A percentile compares a stretch with the other conserved stretches of the same genome.
Conservation (phyloP, 1,140 invertebrate genomes). For the Olivierus martensii region DNA sequence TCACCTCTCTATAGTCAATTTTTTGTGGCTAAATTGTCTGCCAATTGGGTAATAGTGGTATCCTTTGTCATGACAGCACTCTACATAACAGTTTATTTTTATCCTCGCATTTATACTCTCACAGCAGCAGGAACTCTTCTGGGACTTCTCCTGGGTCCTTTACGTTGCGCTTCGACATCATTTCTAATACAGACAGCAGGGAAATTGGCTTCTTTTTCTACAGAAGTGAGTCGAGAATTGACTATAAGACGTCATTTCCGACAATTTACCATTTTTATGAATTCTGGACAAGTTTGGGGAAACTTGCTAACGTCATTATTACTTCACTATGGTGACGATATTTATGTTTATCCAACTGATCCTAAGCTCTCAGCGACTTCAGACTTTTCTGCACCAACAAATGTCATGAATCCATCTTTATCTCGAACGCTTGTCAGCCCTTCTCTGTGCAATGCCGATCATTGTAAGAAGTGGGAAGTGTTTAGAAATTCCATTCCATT, state of each 20-base stretch:
- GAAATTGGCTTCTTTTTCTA: slow-evolving; percentile 9
- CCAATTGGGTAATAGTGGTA: slow-evolving; percentile 17
- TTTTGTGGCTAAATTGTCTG: slow-evolving; percentile 18
- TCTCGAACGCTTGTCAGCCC: slow-evolving; percentile 8
- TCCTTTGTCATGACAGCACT: slow-evolving; percentile 18
- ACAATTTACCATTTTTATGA: slow-evolving; percentile 18
- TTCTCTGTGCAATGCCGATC: slow-evolving; percentile 9
- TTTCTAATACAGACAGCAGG: slow-evolving; percentile 19
- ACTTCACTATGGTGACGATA: slow-evolving; percentile 13
- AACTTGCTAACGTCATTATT: slow-evolving; percentile 12
- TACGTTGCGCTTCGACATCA: slow-evolving; percentile 18
- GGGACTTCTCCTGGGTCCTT: slow-evolving; percentile 14
- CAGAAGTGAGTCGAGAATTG: slow-evolving; percentile 11
- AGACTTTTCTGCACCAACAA: slow-evolving; percentile 1
- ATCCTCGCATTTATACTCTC: slow-evolving; percentile 15
- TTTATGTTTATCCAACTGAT: slow-evolving; percentile 9
- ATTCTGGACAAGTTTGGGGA: slow-evolving; percentile 17
- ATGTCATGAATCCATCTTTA: slow-evolving; percentile 5
- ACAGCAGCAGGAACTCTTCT: slow-evolving; percentile 12
- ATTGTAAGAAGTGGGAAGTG: slow-evolving; percentile 5
- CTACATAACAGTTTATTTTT: slow-evolving; percentile 20
- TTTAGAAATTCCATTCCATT: slow-evolving; percentile 13
- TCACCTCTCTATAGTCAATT: slow-evolving; percentile 19
- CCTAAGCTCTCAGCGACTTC: slow-evolving; percentile 1
- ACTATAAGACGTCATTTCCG: slow-evolving; percentile 15